Evolutionary conservation across 2,113 vertebrate genomes (phyloP).

Genomic region (Amphiprion ocellaris): DNA sequence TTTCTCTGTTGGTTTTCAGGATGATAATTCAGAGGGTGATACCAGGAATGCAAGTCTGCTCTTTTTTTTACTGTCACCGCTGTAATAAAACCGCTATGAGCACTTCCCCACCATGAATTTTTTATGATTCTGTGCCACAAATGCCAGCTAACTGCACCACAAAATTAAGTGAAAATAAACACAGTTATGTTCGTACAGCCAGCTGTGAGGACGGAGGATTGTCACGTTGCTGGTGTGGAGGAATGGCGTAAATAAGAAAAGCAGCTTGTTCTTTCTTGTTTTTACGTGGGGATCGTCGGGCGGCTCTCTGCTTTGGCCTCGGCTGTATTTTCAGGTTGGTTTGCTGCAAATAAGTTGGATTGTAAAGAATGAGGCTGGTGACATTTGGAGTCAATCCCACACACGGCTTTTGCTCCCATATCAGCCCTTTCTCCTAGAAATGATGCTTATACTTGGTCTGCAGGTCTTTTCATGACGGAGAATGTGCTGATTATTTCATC

Average conservation of each 20-base stretch:
- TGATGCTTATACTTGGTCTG: no score
- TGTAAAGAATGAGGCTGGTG: background rate
- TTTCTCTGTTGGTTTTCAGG: slow-evolving; percentile 46
- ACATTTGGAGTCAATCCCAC: background rate
- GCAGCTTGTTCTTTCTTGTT: slow-evolving; percentile 32
- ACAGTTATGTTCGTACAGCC: slow-evolving; percentile 48
- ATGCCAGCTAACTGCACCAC: slow-evolving; percentile 54
- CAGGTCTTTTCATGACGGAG: no score
- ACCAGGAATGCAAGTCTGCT: slow-evolving; percentile 45
- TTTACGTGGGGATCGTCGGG: slow-evolving; percentile 40
- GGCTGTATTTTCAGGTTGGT: background rate
- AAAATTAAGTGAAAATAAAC: slow-evolving; percentile 64
- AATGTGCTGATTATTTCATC: no score
- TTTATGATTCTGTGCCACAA: slow-evolving; percentile 57
- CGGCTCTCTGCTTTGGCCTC: slow-evolving; percentile 15
- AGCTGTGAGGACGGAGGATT: slow-evolving; percentile 40
- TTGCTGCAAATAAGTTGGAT: background rate
- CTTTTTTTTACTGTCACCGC: slow-evolving; percentile 37
- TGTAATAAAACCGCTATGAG: slow-evolving; percentile 48
- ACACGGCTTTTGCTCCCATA: background rate
- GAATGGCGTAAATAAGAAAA: slow-evolving; percentile 22
- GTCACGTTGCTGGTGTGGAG: slow-evolving; percentile 34
- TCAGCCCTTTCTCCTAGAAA: background rate
- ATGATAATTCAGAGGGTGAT: slow-evolving; percentile 47
- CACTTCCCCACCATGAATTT: slow-evolving; percentile 45